Evolutionary conservation across 2,888 invertebrate genomes (phyloP), one percentile per base, ranked within the genome.

Genomic region (Pristionchus fissidentatus): DNA sequence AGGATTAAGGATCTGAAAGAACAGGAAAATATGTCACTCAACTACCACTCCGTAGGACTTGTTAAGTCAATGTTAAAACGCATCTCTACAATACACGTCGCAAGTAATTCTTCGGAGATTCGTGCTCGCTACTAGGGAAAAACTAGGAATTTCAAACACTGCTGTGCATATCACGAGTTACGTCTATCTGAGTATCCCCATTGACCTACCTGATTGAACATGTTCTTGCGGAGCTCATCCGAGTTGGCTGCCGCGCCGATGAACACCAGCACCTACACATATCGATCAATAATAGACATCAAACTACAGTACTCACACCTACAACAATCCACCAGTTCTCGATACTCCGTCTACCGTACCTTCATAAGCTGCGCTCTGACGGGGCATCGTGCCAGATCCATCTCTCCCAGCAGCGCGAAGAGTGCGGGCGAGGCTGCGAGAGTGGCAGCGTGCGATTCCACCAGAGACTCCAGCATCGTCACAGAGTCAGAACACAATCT

Each of bases 241-340:
- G 88, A 85, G 26, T 89, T 87, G 13, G 88, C 87, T 29, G 88
- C 85, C 0, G 90, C 87, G 10, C 91, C 92, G 77, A 91, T 89
- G 38, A 95, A 93, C 19, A 95, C 95, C 85, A 96, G 95, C 0
- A 95, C 95, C 89, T 95, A 94, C 92, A 95, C 19, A 60, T 60
- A 60, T n/a, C 13, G 13, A n/a, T n/a, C n/a, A 10, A 60, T 60
- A 60, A 15, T 60, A 60, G 19, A 15, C 26, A 8, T 60, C 26
- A 60, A n/a, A 49, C 10, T 49, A 49, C 19, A 49, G 49, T 19
- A 49, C 13, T 19, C 19, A 15, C 8, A 26, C 7, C 7, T 8
- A 60, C 8, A 60, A 60, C 26, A 15, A 60, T 15, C n/a, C 19
- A n/a, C 19, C 8, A 60, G n/a, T n/a, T n/a, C n/a, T n/a, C n/a